A percentile compares a stretch with the other conserved stretches of the same genome.
These are phyloP conservation scores for Ceratosolen fusciceps DNA, from an alignment of 1,140 invertebrate genomes.

Conservation along the genomic window DNA sequence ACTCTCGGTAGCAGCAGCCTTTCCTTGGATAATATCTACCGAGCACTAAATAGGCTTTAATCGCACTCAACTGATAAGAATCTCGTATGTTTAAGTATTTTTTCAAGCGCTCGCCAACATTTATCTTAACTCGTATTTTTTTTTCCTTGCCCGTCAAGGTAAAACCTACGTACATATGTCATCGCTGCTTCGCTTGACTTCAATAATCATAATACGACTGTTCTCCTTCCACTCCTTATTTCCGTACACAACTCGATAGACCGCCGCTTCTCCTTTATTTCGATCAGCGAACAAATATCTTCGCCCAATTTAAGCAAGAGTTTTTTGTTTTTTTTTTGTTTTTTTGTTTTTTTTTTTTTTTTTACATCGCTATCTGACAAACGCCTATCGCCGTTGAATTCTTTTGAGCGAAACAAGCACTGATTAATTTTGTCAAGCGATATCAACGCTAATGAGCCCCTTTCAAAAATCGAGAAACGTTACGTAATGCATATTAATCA, in stretches of 20 bases:
- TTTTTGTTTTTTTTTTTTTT: too few relatives aligned
- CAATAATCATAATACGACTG: neutral
- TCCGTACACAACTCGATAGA: neutral
- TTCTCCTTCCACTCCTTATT: neutral
- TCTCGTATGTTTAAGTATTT: conserved; percentile 6
- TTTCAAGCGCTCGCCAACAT: neutral
- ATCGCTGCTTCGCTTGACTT: neutral
- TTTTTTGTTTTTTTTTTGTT: neutral
- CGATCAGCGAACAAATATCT: neutral
- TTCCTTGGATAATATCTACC: neutral
- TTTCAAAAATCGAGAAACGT: too few relatives aligned
- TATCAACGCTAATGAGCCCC: too few relatives aligned
- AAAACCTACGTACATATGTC: neutral
- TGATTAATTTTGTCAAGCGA: neutral
- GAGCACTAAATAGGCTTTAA: neutral
- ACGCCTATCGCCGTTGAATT: neutral
- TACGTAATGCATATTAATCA: too few relatives aligned
- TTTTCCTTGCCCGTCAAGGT: neutral
- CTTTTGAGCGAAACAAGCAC: neutral
- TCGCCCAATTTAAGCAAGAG: neutral
- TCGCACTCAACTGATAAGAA: conserved; percentile 3
- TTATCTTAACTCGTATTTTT: neutral
- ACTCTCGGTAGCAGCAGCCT: too few relatives aligned
- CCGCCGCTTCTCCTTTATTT: too few relatives aligned
- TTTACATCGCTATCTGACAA: neutral